Base-by-base conservation (phyloP, 2,113 vertebrate genomes). In the Esox niger region DNA sequence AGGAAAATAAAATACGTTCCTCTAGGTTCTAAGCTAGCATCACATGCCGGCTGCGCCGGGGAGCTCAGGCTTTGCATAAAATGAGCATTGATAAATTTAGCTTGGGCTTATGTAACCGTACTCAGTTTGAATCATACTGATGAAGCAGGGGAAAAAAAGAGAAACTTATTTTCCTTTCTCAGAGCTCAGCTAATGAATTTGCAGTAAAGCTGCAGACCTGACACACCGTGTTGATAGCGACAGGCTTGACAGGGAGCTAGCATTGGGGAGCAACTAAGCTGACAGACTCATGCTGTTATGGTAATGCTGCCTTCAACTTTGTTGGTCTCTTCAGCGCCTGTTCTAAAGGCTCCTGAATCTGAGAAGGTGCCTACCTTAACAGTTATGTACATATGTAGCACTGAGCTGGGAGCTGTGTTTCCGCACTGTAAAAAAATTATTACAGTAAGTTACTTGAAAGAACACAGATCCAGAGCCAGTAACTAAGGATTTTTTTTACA, bases 71-170 rank as follows among this genome's bases (percentile, higher is more conserved):
- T 89, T 90, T 88, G 89, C 89, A 86, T 89, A 80, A 89, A 89
- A 88, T 75, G 79, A 88, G 86, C 82, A 81, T 87, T 86, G 90
- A 90, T 91, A 91, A 88, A 89, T 92, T 90, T 92, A 90, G 89
- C 87, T 31, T 43, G 83, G 0, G 33, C 79, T 92, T 91, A 91
- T 78, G 73, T 89, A 90, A 91, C 84, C 76, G 64, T 70, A 27
- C 82, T 89, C 88, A 78, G 79, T 89, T 86, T 73, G 84, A 90
- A 90, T 90, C 87, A 81, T 76, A 82, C 85, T 89, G 87, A 90
- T 90, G 88, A 90, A 80, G 90, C 87, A 88, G 89, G 75, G 88
- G n/a, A n/a, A 86, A 77, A 80, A 70, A 83, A 6, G 7, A 15
- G 74, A 74, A 21, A 49, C 84, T 78, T 60, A 67, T 86, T 87